Evolutionary conservation across 2,888 invertebrate genomes (phyloP), one percentile per base, ranked within the genome.

Genomic region (Dryococelus australis): DNA sequence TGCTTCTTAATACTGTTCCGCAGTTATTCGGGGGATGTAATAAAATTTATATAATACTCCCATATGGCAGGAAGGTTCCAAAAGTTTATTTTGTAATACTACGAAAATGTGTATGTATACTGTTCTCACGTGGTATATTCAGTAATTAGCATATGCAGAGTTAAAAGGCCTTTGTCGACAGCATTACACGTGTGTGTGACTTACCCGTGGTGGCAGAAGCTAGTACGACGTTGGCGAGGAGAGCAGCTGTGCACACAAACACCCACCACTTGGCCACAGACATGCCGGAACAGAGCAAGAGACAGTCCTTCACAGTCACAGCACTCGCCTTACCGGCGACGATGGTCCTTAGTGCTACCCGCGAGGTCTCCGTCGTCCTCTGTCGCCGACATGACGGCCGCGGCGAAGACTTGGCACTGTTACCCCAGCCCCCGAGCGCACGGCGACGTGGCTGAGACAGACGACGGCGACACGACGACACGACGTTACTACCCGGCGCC

Each of bases 191-290:
- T 8, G 47, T 47, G 12, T 47, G 35, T 47, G 83, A 27, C 83
- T 83, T 27, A 83, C 83, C 83, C 3, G 83, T 83, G 20, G 83
- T 83, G 35, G 83, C 83, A 20, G 83, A 83, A 13, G 83, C 10
- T 27, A 35, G 20, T 4, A 13, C 83, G 28, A 83, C 83, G 83
- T 35, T 35, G 35, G 35, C 35, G 35, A 43, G 28, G 4, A 83
- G 83, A 35, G 83, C 83, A 6, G 16, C 83, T 24, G 43, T 8
- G 43, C 83, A 83, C 28, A 24, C 83, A 27, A 35, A 83, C 83
- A 83, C 83, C 35, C 28, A 83, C 35, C 83, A 83, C 83, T 35
- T 83, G 35, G 43, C 43, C 83, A 35, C 28, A 12, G 80, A 35
- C 83, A 83, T 83, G 20, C n/a, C n/a, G 20, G n/a, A 0, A 24